Evolutionary conservation across 2,113 vertebrate species (phyloP).

Genomic region (Drymodes brunneopygia): DNA sequence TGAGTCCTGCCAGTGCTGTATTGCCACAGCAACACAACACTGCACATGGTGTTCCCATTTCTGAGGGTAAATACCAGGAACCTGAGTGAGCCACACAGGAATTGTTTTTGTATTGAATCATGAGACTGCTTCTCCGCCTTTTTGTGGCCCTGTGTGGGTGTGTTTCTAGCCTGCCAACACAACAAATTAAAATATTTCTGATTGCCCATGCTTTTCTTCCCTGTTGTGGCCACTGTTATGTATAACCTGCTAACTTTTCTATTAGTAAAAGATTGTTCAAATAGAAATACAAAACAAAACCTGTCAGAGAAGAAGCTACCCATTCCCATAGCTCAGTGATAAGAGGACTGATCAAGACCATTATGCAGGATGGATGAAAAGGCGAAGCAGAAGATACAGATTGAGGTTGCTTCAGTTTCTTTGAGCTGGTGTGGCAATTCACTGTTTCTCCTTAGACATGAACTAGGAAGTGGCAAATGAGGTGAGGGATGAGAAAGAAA

Average conservation of each 20-base stretch:
- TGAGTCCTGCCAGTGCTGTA: accelerated
- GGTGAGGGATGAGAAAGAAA: not conserved
- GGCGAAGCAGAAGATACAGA: not conserved
- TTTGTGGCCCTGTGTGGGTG: not conserved
- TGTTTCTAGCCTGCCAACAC: slow-evolving; percentile 32
- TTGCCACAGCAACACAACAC: not conserved
- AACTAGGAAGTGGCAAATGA: not conserved
- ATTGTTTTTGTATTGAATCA: not conserved
- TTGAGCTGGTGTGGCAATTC: not conserved
- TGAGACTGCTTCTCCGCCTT: not conserved
- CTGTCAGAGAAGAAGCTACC: not conserved
- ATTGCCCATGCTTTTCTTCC: not conserved
- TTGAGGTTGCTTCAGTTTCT: not conserved
- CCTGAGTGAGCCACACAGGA: not conserved
- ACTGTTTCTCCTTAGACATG: not conserved
- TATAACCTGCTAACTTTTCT: not conserved
- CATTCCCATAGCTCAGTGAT: not conserved
- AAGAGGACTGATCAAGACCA: not conserved
- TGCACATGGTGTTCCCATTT: not conserved
- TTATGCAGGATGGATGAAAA: not conserved
- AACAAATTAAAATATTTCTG: slow-evolving; percentile 46
- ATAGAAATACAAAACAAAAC: not conserved
- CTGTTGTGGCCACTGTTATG: not conserved
- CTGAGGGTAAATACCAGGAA: not conserved
- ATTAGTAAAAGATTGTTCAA: not conserved